These are phyloP conservation scores for Myiozetetes cayanensis DNA, from an alignment of 2,113 vertebrate species.

Conservation along the genomic window DNA sequence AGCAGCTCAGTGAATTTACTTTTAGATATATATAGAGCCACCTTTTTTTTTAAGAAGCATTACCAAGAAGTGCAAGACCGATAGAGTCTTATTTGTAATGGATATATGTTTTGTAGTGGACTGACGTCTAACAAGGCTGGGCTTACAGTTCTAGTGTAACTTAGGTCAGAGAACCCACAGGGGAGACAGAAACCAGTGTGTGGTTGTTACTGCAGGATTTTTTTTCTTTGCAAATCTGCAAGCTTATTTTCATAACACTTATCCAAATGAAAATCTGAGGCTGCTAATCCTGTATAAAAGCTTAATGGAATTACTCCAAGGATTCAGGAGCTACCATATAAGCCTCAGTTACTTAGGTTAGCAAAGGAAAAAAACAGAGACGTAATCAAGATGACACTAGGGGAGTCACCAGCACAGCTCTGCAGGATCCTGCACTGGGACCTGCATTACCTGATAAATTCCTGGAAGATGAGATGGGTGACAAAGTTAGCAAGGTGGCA, in stretches of 20 bases:
- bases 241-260: conserved; percentile 25
- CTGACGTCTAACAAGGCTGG: rapidly evolving
- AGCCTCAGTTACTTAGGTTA: neutral
- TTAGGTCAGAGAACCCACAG: neutral
- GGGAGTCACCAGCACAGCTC: neutral
- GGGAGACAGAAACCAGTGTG: neutral
- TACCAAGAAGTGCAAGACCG: neutral
- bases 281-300: conserved; percentile 42
- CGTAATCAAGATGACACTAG: neutral
- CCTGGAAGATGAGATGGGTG: neutral
- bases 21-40: neutral
- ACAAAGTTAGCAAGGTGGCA: neutral
- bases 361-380: neutral
- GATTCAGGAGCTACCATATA: conserved; percentile 3
- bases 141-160: neutral
- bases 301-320: conserved; percentile 28
- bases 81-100: neutral
- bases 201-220: neutral
- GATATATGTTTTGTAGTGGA: neutral
- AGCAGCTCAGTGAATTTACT: neutral
- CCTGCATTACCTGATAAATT: neutral
- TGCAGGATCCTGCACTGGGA: neutral
- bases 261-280: conserved; percentile 39
- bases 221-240: neutral
- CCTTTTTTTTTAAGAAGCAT: neutral